phyloP scores from a whole-genome alignment of 2,113 vertebrate genomes.

The Hypanus sabinus region DNA sequence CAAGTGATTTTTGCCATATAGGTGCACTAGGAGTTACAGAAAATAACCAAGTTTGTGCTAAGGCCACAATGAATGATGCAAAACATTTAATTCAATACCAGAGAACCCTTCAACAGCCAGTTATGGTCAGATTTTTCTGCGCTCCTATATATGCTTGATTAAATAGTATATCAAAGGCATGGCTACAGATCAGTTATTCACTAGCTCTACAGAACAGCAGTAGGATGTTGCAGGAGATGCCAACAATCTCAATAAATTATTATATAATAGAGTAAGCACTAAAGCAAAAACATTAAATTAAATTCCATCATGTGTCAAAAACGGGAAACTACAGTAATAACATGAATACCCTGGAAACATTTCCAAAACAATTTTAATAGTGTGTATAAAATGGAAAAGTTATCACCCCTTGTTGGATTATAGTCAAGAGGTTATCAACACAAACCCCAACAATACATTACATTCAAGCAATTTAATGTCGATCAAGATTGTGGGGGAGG shows the following conservation, averaged over 20 bases:
- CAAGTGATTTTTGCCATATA: not conserved
- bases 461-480: not conserved
- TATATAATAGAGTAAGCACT: not conserved
- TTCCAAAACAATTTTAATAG: not conserved
- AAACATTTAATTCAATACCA: not conserved
- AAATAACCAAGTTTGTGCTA: not conserved
- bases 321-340: not conserved
- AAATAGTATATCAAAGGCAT: not conserved
- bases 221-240: not conserved
- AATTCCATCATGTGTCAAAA: not conserved
- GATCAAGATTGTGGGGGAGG: too few relatives aligned
- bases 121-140: not conserved
- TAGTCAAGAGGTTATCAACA: not conserved
- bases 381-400: not conserved
- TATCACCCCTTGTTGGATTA: not conserved
- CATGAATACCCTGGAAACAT: not conserved
- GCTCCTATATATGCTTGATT: not conserved
- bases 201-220: not conserved
- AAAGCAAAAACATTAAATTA: not conserved
- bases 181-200: not conserved
- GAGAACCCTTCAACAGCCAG: not conserved
- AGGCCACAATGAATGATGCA: not conserved
- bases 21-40: not conserved
- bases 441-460: not conserved
- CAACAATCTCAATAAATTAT: not conserved